Evolutionary conservation across 1,140 invertebrate genomes (phyloP).

Genomic region (Panagrolaimus sp.): DNA sequence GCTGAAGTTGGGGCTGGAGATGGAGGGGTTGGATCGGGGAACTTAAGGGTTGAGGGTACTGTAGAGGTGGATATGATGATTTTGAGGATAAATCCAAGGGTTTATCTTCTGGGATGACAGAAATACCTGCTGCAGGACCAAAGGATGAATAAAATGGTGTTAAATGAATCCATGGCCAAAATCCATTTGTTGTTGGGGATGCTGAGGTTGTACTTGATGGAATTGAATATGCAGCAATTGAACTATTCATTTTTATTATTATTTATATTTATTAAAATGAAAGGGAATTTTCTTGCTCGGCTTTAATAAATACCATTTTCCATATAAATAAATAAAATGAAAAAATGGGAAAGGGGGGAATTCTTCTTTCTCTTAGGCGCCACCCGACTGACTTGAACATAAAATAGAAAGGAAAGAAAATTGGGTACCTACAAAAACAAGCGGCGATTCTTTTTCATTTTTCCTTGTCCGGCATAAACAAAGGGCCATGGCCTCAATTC

Average conservation of each 20-base stretch:
- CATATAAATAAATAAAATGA: not conserved
- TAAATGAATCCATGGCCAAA: not conserved
- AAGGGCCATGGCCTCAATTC: conserved; percentile 18
- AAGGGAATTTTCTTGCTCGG: too few relatives aligned
- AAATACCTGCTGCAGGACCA: not conserved
- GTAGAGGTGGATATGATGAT: not conserved
- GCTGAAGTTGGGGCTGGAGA: not conserved
- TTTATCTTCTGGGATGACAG: not conserved
- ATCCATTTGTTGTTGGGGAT: conserved; percentile 4
- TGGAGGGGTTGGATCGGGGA: not conserved
- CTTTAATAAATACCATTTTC: not conserved
- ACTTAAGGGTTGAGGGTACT: not conserved
- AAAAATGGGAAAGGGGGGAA: too few relatives aligned
- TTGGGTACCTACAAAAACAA: not conserved
- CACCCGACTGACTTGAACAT: not conserved
- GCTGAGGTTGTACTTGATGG: not conserved
- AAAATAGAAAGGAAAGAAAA: not conserved
- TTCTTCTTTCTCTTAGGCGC: not conserved
- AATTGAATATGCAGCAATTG: not conserved
- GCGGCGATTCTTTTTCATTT: not conserved
- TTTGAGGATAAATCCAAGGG: not conserved
- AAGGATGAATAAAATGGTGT: not conserved
- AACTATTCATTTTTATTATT: too few relatives aligned
- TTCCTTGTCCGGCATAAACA: conserved; percentile 4
- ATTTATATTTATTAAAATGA: too few relatives aligned